Conservation (phyloP, 2,888 invertebrate species). For the Epsilonema sp. region DNA sequence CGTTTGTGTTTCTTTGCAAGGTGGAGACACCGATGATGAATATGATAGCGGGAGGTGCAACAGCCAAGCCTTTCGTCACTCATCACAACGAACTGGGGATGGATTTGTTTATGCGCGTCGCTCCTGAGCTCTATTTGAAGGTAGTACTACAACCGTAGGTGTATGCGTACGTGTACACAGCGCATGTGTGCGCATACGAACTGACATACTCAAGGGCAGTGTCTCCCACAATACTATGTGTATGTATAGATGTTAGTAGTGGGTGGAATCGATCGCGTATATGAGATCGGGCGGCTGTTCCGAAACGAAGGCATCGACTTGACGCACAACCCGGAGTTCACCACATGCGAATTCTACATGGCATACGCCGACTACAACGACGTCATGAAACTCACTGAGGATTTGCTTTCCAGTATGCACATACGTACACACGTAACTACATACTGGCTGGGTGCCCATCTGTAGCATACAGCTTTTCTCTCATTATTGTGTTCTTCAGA, state of each 20-base stretch:
- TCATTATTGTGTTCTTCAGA: constrained; percentile 33
- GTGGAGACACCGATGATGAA: constrained; percentile 99
- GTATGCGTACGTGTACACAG: not conserved
- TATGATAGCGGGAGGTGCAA: constrained; percentile 92
- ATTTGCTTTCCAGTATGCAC: constrained; percentile 51
- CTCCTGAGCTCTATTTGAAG: constrained; percentile 91
- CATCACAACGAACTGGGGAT: constrained; percentile 96
- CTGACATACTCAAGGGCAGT: not conserved
- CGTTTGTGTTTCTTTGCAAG: too few relatives aligned
- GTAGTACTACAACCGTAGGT: constrained; percentile 25
- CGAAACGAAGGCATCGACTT: constrained; percentile 96
- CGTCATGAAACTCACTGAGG: constrained; percentile 73
- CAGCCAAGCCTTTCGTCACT: constrained; percentile 93
- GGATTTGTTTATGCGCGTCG: constrained; percentile 90
- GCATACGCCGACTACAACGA: constrained; percentile 98
- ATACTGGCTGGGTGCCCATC: too few relatives aligned
- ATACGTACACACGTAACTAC: too few relatives aligned
- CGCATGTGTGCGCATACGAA: not conserved
- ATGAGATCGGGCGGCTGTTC: constrained; percentile 59
- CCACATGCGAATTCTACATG: constrained; percentile 99
- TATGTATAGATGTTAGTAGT: constrained; percentile 89
- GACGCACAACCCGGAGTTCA: constrained; percentile 98
- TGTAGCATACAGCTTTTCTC: constrained; percentile 1
- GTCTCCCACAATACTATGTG: too few relatives aligned
- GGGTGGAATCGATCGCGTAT: constrained; percentile 81